These are phyloP conservation scores for Diachrysia chrysitis DNA, from an alignment of 2,888 invertebrate species.

Conservation along the genomic window DNA sequence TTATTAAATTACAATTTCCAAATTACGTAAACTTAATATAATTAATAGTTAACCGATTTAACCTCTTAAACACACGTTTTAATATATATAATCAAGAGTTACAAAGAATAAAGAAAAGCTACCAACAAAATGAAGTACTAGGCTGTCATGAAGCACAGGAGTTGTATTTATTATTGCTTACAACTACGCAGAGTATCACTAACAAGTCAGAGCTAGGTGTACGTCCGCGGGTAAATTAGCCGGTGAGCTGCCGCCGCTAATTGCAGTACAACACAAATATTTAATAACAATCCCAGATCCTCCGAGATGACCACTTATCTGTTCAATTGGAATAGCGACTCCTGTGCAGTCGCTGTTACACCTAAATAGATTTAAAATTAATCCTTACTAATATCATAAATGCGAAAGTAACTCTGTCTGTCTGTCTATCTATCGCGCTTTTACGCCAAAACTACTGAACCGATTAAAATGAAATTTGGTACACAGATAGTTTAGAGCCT, in stretches of 20 bases:
- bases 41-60: too few relatives aligned
- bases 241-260: conserved; percentile 84
- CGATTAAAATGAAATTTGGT: too few relatives aligned
- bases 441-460: too few relatives aligned
- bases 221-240: conserved; percentile 80
- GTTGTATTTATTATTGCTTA: conserved; percentile 22
- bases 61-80: too few relatives aligned
- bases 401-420: too few relatives aligned
- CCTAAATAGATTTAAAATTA: not conserved
- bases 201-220: conserved; percentile 19
- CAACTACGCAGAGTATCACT: conserved; percentile 14
- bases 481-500: too few relatives aligned
- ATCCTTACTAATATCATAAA: too few relatives aligned
- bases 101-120: too few relatives aligned
- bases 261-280: conserved; percentile 89
- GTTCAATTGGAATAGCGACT: conserved; percentile 70
- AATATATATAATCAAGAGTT: too few relatives aligned
- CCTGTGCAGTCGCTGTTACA: conserved; percentile 63
- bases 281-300: conserved; percentile 88
- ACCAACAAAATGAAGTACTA: not conserved
- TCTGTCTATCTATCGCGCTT: too few relatives aligned
- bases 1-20: too few relatives aligned
- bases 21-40: too few relatives aligned
- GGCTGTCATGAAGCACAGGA: conserved; percentile 30
- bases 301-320: conserved; percentile 87